Evolutionary conservation across 2,888 invertebrate species (phyloP).

Genomic region (Melieria omissa): DNA sequence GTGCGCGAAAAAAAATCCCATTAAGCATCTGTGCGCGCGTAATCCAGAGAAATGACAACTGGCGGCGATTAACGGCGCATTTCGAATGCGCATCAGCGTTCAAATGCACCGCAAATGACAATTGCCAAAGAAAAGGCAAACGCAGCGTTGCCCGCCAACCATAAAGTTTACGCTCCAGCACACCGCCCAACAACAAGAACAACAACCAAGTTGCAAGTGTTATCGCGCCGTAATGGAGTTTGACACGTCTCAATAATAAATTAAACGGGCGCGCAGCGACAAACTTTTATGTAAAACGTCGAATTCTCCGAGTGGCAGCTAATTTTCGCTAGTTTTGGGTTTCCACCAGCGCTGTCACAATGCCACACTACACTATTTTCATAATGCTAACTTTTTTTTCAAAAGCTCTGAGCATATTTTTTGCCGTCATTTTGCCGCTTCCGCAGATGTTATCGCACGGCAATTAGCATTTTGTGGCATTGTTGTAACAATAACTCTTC

Average conservation of each 20-base stretch:
- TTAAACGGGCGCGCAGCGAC: constrained; percentile 29
- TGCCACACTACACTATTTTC: not conserved
- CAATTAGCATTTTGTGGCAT: constrained; percentile 37
- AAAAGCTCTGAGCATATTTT: not conserved
- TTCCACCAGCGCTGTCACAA: constrained; percentile 20
- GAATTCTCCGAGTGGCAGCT: not conserved
- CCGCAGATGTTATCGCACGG: constrained; percentile 31
- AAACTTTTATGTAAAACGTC: constrained; percentile 39
- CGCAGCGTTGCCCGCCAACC: no score
- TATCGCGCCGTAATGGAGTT: no score
- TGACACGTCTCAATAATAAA: constrained; percentile 55
- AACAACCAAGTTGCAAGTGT: no score
- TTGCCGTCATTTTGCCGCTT: not conserved
- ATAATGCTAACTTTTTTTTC: not conserved
- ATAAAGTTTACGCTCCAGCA: no score
- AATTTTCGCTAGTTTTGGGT: constrained; percentile 28
- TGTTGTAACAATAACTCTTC: constrained; percentile 26
- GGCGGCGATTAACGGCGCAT: no score
- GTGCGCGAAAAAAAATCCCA: no score
- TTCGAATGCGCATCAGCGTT: no score
- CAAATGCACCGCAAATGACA: no score
- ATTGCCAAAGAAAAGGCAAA: no score
- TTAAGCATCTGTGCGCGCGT: no score
- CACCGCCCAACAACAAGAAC: no score
- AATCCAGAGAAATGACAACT: no score